Evolutionary conservation across 2,113 vertebrate genomes (phyloP), one percentile per base, ranked within the genome.

Genomic region (Oryzias curvinotus): DNA sequence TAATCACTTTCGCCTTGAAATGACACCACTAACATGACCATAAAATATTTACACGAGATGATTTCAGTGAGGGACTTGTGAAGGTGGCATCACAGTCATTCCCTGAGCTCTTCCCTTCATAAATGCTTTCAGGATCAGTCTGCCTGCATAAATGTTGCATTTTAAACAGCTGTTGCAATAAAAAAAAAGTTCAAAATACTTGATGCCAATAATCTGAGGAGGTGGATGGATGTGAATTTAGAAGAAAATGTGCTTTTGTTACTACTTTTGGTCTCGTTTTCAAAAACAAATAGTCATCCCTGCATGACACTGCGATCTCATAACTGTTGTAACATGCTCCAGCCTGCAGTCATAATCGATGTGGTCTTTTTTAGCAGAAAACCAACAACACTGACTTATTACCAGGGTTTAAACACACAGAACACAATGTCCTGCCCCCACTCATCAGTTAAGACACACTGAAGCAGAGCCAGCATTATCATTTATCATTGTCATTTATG

Each of bases 401-500:
- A 41, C 47, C 46, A 30, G 14, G 25, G 14, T 28, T 18, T 5
- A 45, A 45, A 52, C 8, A 21, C 18, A 8, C 47, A 47, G 17
- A 52, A 16, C 15, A 16, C n/a, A 41, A 3, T 16, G 14, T 26
- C 7, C 26, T 30, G 13, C 25, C 18, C n/a, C 7, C 14, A 21
- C 15, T 28, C 42, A 62, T 51, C 59, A 23, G 17, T 46, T 46
- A 63, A 30, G 36, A 63, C 43, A 53, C 21, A 19, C 30, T 41
- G 14, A 55, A 5, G 18, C 44, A 49, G 19, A 21, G 15, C 15
- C 14, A 26, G 7, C 5, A 44, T 50, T 57, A 51, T 46, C 10
- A 58, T 52, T 52, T n/a, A n/a, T n/a, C 5, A 44, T 50, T 57
- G 44, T 46, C 10, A 58, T 52, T 52, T 55, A 52, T 52, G 44